Evolutionary conservation across 2,888 invertebrate genomes (phyloP), one percentile per base, ranked within the genome.

Genomic region (Leptinotarsa tumamoca): DNA sequence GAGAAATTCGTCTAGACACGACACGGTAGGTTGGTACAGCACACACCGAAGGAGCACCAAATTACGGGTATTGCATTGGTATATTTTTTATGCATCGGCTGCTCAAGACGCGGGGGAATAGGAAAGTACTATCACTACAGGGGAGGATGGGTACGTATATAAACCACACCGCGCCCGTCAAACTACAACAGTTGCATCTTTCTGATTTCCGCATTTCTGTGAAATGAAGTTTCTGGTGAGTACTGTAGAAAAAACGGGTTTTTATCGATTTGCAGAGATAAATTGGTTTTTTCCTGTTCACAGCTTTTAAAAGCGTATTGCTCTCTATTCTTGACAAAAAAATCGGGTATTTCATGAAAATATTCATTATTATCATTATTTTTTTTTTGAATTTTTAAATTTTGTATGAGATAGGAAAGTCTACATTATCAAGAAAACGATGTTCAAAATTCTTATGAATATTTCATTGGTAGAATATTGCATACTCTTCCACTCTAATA

Each of bases 141-240:
- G 84, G 84, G 84, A 84, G 82, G 83, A 82, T 82, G 80, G 78
- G 74, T 76, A 78, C 67, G 78, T 84, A 84, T 84, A 84, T 81
- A 84, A 81, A 80, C 75, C 71, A 72, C 71, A 79, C 78, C 79
- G 80, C 80, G 81, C 83, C 79, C 82, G 82, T 77, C 76, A 77
- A 78, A 79, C 67, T 78, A 79, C 78, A 81, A 80, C 84, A 84
- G 83, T 84, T 83, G 81, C 80, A 80, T 82, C 81, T 81, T 77
- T 80, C 79, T 79, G 77, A 76, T 75, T 74, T 76, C 68, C 68
- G 68, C 73, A 74, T 73, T 79, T 77, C 68, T 78, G 76, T 75
- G 80, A 83, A 83, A 84, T 84, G 84, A 84, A 83, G 81, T 81
- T 83, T 84, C 83, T 84, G 84, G 84, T 84, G 79, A 81, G 84